These are phyloP conservation scores for Drosophila equinoxialis DNA, from an alignment of 1,140 invertebrate species.

Conservation along the genomic window DNA sequence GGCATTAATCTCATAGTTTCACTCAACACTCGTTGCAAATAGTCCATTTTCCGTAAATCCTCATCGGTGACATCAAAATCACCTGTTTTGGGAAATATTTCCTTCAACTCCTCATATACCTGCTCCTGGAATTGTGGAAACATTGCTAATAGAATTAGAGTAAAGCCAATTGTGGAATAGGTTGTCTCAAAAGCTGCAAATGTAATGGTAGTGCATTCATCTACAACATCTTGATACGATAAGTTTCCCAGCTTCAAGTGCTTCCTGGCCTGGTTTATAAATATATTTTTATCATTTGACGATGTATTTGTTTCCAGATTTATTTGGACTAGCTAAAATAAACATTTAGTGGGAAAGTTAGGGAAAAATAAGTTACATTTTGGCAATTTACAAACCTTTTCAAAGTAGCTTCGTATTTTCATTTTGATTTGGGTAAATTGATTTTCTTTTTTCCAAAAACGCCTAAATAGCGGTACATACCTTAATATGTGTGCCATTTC, in stretches of 20 bases:
- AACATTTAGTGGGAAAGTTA: neutral
- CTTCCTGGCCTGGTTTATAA: slow-evolving; percentile 48
- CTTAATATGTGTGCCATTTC: neutral
- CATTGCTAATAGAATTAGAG: no score
- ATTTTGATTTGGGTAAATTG: neutral
- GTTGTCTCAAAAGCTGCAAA: slow-evolving; percentile 65
- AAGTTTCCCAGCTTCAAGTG: slow-evolving; percentile 30
- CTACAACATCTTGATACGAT: slow-evolving; percentile 34
- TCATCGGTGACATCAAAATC: neutral
- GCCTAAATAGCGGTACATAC: neutral
- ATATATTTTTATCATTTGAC: neutral
- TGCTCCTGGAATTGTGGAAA: slow-evolving; percentile 17
- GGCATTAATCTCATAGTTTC: neutral
- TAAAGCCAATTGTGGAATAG: slow-evolving; percentile 35
- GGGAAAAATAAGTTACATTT: neutral
- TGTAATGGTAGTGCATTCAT: slow-evolving; percentile 54
- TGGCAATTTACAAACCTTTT: neutral
- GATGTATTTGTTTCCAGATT: neutral
- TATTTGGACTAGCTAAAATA: slow-evolving; percentile 20
- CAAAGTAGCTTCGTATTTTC: neutral
- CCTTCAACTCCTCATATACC: neutral
- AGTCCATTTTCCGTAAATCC: slow-evolving; percentile 1
- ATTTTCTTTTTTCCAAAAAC: neutral
- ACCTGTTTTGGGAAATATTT: neutral
- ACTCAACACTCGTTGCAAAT: neutral